These are phyloP conservation scores for Rafetus swinhoei DNA, from an alignment of 2,113 vertebrate species.

Conservation along the genomic window DNA sequence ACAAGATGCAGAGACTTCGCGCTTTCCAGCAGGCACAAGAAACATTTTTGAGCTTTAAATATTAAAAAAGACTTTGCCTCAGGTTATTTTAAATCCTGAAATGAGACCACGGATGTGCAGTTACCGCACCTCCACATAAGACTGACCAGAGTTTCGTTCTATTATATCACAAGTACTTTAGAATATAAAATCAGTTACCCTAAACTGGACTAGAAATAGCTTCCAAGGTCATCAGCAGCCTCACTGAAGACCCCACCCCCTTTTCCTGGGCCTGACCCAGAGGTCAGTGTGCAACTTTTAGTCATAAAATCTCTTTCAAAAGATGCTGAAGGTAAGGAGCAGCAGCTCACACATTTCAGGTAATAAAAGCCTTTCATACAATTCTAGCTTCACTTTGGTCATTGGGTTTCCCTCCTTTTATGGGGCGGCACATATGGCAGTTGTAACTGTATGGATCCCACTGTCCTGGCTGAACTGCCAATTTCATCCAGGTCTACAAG, in stretches of 20 bases:
- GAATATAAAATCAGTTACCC: not conserved
- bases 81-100: no score
- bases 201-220: not conserved
- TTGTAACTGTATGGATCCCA: not conserved
- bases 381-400: not conserved
- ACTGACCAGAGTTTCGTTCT: no score
- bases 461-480: not conserved
- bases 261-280: not conserved
- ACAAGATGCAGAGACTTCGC: not conserved
- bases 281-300: not conserved
- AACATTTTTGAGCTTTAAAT: not conserved
- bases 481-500: not conserved
- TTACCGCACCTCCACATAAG: no score
- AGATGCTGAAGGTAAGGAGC: not conserved
- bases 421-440: not conserved
- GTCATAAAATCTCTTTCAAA: not conserved
- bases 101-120: no score
- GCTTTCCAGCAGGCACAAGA: not conserved
- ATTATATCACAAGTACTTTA: not conserved
- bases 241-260: not conserved
- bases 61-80: no score
- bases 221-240: not conserved
- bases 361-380: not conserved
- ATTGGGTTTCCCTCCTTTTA: not conserved
- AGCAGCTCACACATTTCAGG: not conserved